phyloP scores from a whole-genome alignment of 2,888 invertebrate species.

The Trilocha varians region DNA sequence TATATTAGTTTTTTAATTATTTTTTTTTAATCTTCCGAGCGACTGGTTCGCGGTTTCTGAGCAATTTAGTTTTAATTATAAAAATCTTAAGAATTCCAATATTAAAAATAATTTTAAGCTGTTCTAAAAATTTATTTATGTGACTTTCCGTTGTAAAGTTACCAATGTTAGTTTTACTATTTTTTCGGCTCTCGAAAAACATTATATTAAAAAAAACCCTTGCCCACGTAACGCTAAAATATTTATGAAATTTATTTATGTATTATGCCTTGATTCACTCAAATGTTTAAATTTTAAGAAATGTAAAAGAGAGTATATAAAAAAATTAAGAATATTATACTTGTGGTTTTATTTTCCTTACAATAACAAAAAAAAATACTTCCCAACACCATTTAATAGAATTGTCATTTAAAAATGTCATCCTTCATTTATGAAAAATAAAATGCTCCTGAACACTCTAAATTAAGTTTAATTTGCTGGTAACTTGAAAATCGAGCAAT shows the following conservation, averaged over 20 bases:
- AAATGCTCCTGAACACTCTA: constrained; percentile 3
- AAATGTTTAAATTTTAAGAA: constrained; percentile 59
- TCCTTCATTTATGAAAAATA: no score
- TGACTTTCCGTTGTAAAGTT: constrained; percentile 59
- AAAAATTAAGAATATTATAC: constrained; percentile 44
- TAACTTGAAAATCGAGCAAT: constrained; percentile 14
- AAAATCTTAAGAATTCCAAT: constrained; percentile 22
- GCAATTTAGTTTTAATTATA: constrained; percentile 31
- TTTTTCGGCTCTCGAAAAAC: constrained; percentile 18
- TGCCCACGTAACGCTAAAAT: constrained; percentile 19
- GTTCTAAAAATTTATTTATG: constrained; percentile 62
- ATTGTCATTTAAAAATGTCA: constrained; percentile 9
- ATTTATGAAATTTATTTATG: constrained; percentile 11
- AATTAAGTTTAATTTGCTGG: no score
- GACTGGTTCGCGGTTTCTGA: constrained; percentile 60
- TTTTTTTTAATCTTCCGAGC: constrained; percentile 34
- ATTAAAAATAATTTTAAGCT: constrained; percentile 35
- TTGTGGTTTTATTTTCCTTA: not conserved
- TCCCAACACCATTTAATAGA: constrained; percentile 28
- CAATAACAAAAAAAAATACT: constrained; percentile 7
- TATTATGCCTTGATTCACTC: constrained; percentile 25
- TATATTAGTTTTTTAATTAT: constrained; percentile 27
- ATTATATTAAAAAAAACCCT: constrained; percentile 9
- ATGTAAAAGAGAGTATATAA: constrained; percentile 36
- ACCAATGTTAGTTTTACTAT: constrained; percentile 59